Evolutionary conservation across 2,797 vertebrate species (phyloP).

Genomic region (Eurystomus glaucurus): DNA sequence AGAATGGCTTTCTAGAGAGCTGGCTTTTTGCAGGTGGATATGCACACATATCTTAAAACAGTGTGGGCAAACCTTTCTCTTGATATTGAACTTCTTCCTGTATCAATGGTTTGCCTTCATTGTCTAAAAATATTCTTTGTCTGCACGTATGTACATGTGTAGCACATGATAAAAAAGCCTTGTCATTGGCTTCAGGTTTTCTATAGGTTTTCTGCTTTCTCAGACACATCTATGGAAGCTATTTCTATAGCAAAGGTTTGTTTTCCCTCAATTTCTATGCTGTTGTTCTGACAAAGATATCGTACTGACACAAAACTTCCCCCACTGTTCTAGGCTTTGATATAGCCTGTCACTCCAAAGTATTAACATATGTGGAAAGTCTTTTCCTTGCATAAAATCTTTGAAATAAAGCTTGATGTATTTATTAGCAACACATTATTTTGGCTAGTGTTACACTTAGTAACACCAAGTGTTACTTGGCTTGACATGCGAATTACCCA

Average conservation of each 20-base stretch:
- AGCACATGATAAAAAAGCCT: neutral
- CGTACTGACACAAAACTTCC: neutral
- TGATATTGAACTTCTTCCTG: neutral
- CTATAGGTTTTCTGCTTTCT: neutral
- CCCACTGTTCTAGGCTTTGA: neutral
- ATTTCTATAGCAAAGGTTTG: neutral
- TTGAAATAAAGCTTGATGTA: neutral
- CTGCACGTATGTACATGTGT: fast-evolving
- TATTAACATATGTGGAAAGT: neutral
- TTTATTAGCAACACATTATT: neutral
- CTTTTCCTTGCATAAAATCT: neutral
- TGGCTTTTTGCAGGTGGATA: neutral
- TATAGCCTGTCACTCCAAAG: neutral
- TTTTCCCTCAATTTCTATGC: neutral
- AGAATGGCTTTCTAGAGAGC: neutral
- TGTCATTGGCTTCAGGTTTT: neutral
- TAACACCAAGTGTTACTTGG: neutral
- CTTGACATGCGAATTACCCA: neutral
- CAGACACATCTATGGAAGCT: neutral
- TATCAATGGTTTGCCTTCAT: neutral
- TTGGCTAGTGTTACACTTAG: neutral
- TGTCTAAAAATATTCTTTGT: neutral
- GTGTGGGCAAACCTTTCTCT: neutral
- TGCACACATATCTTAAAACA: fast-evolving
- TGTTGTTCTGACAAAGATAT: neutral